Conservation (phyloP, 2,888 invertebrate genomes). For the Apeira syringaria region DNA sequence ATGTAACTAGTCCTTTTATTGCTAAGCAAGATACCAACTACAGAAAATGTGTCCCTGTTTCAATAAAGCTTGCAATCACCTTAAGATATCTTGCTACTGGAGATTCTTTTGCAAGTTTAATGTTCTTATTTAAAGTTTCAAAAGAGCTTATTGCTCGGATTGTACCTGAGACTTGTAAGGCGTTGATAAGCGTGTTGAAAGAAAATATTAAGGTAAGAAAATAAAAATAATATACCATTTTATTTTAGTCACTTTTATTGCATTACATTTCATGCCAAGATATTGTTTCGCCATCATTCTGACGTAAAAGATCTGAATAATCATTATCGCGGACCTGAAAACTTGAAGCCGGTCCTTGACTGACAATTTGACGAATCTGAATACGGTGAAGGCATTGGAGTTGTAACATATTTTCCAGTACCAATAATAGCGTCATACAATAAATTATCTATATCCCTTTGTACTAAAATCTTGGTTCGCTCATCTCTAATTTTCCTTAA, state of each 20-base stretch:
- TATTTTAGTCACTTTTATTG: slow-evolving; percentile 21
- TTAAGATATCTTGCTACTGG: slow-evolving; percentile 27
- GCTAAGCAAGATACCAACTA: slow-evolving; percentile 24
- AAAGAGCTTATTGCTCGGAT: slow-evolving; percentile 26
- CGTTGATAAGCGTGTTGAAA: slow-evolving; percentile 21
- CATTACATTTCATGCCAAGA: slow-evolving; percentile 22
- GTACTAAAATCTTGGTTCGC: slow-evolving; percentile 31
- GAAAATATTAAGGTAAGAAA: slow-evolving; percentile 25
- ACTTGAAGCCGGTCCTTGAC: slow-evolving; percentile 12
- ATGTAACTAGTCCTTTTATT: slow-evolving; percentile 17
- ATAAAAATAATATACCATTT: slow-evolving; percentile 16
- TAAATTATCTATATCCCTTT: slow-evolving; percentile 31
- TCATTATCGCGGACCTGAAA: slow-evolving; percentile 23
- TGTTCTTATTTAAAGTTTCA: slow-evolving; percentile 24
- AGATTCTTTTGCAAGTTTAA: slow-evolving; percentile 23
- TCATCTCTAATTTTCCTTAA: slow-evolving; percentile 34
- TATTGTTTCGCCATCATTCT: slow-evolving; percentile 20
- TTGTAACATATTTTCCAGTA: slow-evolving; percentile 25
- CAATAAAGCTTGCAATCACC: slow-evolving; percentile 27
- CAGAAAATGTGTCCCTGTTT: slow-evolving; percentile 26
- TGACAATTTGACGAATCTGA: slow-evolving; percentile 29
- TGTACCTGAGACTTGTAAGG: slow-evolving; percentile 23
- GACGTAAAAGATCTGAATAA: slow-evolving; percentile 22
- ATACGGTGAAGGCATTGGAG: slow-evolving; percentile 25
- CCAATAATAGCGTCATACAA: slow-evolving; percentile 29